These are phyloP conservation scores for Paramisgurnus dabryanus DNA, from an alignment of 2,113 vertebrate species.

Conservation along the genomic window DNA sequence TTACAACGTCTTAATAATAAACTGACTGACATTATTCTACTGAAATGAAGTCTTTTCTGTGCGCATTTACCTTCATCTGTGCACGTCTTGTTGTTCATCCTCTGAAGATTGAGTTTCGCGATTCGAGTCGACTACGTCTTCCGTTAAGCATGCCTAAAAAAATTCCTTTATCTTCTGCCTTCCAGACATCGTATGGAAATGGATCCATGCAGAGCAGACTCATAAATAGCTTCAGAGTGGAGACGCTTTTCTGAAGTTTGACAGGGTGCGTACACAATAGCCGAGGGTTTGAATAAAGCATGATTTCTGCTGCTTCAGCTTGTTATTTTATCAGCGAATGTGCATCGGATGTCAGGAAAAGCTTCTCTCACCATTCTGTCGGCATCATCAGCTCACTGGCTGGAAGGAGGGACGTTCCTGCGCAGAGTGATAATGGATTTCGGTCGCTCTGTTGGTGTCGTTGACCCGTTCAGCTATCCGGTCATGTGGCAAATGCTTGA, in stretches of 20 bases:
- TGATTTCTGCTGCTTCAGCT: slow-evolving; percentile 62
- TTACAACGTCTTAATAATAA: slow-evolving; percentile 53
- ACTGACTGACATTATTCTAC: slow-evolving; percentile 4
- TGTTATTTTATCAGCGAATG: slow-evolving; percentile 67
- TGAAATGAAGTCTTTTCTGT: slow-evolving; percentile 19
- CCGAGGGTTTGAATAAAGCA: slow-evolving; percentile 66
- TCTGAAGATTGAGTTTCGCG: background rate
- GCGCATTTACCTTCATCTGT: background rate
- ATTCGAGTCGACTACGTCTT: slow-evolving; percentile 18
- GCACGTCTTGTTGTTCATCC: background rate
- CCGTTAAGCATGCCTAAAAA: slow-evolving; percentile 27
- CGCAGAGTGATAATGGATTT: slow-evolving; percentile 63
- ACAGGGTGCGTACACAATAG: slow-evolving; percentile 20
- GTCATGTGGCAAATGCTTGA: slow-evolving; percentile 70
- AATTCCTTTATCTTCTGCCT: slow-evolving; percentile 27
- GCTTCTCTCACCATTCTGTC: slow-evolving; percentile 52
- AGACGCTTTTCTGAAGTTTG: slow-evolving; percentile 31
- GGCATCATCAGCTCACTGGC: slow-evolving; percentile 70
- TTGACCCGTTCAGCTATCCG: slow-evolving; percentile 74
- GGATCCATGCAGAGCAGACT: slow-evolving; percentile 37
- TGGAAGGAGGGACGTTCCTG: slow-evolving; percentile 68
- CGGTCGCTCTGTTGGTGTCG: slow-evolving; percentile 60
- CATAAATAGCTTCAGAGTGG: slow-evolving; percentile 30
- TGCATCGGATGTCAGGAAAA: slow-evolving; percentile 55
- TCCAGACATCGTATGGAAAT: slow-evolving; percentile 35